Percentiles rank a stretch among this genome's conserved stretches.
Conservation (phyloP, 2,797 vertebrate species). For the Phalloptychus januarius region DNA sequence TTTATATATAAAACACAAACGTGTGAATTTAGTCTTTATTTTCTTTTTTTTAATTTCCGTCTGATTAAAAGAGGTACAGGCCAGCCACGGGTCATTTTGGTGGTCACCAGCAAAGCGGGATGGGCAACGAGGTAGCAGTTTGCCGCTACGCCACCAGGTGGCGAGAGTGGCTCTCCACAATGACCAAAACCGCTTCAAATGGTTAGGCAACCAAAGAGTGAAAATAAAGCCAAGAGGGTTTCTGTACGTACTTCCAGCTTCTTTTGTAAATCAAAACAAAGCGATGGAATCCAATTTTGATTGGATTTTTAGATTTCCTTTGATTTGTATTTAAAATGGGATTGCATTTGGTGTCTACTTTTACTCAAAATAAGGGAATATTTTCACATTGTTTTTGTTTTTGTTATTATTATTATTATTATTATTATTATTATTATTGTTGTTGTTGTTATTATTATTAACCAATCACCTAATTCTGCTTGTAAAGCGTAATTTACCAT, state of each 20-base stretch:
- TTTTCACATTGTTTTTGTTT: no score
- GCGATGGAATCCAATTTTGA: neutral
- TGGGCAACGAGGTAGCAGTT: neutral
- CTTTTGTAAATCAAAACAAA: neutral
- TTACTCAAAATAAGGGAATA: neutral
- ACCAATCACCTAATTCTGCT: no score
- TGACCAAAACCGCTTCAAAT: no score
- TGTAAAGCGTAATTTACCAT: no score
- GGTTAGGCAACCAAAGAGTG: neutral
- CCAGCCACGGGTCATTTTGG: conserved; percentile 37
- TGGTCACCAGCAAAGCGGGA: neutral
- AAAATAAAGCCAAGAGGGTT: neutral
- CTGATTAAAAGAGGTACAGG: conserved; percentile 20
- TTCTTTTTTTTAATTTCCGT: neutral
- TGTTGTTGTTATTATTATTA: no score
- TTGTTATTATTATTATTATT: no score
- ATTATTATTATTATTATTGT: no score
- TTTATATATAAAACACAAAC: neutral
- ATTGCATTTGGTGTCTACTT: neutral
- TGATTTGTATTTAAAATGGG: neutral
- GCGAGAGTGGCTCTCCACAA: neutral
- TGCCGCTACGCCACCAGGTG: conserved; percentile 9
- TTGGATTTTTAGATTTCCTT: neutral
- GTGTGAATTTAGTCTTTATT: rapidly evolving
- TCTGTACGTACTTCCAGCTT: neutral